Conservation (phyloP, 1,140 invertebrate species). For the Drosophila pseudoananassae region DNA sequence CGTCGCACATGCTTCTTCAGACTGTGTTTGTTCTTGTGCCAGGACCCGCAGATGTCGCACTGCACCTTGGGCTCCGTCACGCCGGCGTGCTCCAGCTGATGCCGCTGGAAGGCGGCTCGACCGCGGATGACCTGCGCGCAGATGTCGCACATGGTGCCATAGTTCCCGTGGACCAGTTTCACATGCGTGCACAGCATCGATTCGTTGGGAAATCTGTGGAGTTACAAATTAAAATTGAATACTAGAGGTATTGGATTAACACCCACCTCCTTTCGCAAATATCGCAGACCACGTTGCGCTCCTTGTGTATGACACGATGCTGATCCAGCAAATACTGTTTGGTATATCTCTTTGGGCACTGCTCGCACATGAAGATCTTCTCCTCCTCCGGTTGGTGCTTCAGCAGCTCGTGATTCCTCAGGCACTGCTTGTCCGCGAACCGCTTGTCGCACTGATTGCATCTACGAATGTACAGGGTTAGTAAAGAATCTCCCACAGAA, state of each 20-base stretch:
- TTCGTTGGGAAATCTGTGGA: constrained; percentile 57
- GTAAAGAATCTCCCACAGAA: neutral
- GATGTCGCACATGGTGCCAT: constrained; percentile 79
- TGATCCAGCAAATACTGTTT: constrained; percentile 76
- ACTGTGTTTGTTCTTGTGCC: constrained; percentile 80
- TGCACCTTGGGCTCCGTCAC: constrained; percentile 74
- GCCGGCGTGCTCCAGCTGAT: constrained; percentile 73
- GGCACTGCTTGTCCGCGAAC: constrained; percentile 76
- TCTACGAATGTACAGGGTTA: constrained; percentile 24
- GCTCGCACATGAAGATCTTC: constrained; percentile 69
- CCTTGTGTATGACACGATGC: constrained; percentile 69
- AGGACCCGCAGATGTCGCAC: constrained; percentile 78
- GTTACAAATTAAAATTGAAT: neutral
- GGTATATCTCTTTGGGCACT: constrained; percentile 66
- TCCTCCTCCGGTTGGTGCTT: constrained; percentile 74
- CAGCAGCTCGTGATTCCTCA: constrained; percentile 74
- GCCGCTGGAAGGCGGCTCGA: constrained; percentile 65
- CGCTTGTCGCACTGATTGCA: constrained; percentile 64
- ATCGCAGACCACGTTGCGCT: constrained; percentile 62
- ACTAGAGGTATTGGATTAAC: neutral
- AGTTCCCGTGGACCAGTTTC: constrained; percentile 65
- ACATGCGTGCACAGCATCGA: constrained; percentile 61
- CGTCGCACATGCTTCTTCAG: constrained; percentile 73
- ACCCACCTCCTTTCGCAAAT: constrained; percentile 64
- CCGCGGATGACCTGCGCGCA: constrained; percentile 79